Conservation (phyloP, 1,140 invertebrate genomes). For the Nephotettix cincticeps region DNA sequence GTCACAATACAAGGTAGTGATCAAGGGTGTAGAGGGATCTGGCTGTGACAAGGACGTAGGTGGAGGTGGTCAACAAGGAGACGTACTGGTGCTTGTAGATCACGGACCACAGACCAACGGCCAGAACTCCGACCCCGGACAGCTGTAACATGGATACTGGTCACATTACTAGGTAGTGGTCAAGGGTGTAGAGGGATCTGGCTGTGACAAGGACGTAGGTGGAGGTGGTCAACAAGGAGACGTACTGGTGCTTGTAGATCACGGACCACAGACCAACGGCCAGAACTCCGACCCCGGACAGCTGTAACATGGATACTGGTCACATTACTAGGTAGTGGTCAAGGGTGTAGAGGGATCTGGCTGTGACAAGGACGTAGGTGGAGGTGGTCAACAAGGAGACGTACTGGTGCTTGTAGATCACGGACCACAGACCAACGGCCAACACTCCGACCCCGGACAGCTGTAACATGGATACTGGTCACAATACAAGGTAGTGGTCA, state of each 20-base stretch:
- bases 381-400: conserved; percentile 63
- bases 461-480: conserved; percentile 53
- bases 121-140: conserved; percentile 68
- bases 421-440: conserved; percentile 72
- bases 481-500: too few relatives aligned
- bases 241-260: conserved; percentile 66
- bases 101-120: conserved; percentile 74
- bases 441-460: conserved; percentile 70
- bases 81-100: conserved; percentile 69
- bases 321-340: too few relatives aligned
- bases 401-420: conserved; percentile 68
- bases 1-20: too few relatives aligned
- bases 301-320: conserved; percentile 53
- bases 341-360: background rate
- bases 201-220: background rate
- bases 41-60: background rate
- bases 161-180: too few relatives aligned
- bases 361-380: background rate
- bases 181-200: background rate
- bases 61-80: conserved; percentile 59
- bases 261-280: conserved; percentile 75
- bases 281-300: conserved; percentile 69
- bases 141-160: conserved; percentile 56
- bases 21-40: too few relatives aligned
- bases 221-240: conserved; percentile 62